Evolutionary conservation across 2,888 invertebrate genomes (phyloP).

Genomic region (Desoria tigrina): DNA sequence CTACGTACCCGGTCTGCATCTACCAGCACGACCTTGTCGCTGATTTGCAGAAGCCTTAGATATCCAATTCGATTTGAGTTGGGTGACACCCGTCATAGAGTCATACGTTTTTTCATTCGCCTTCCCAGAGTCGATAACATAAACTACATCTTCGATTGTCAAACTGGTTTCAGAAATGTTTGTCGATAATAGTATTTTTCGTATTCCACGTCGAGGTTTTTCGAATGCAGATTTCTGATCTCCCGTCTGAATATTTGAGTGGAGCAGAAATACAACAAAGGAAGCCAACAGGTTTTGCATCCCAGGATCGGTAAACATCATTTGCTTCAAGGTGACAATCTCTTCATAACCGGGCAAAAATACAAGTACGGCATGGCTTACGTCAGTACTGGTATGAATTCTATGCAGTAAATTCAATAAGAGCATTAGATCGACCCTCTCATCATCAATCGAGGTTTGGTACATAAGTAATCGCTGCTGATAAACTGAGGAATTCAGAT

Average conservation of each 20-base stretch:
- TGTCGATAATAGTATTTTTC: conserved; percentile 92
- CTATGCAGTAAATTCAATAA: conserved; percentile 55
- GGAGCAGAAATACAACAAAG: conserved; percentile 74
- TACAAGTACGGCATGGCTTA: conserved; percentile 68
- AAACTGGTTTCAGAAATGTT: conserved; percentile 96
- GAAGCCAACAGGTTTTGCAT: conserved; percentile 56
- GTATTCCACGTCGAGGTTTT: conserved; percentile 64
- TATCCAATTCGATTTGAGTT: conserved; percentile 31
- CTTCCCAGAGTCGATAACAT: conserved; percentile 59
- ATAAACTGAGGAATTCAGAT: conserved; percentile 5
- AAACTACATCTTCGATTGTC: conserved; percentile 91
- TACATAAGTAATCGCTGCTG: conserved; percentile 23
- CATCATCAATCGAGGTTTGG: conserved; percentile 53
- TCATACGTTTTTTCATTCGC: conserved; percentile 28
- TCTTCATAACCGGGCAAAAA: conserved; percentile 95
- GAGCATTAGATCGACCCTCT: conserved; percentile 57
- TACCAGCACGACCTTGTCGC: conserved; percentile 31
- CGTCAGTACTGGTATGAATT: conserved; percentile 54
- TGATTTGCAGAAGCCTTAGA: conserved; percentile 39
- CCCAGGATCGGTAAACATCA: conserved; percentile 63
- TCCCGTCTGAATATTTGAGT: conserved; percentile 83
- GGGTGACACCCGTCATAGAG: conserved; percentile 12
- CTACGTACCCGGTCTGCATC: conserved; percentile 20
- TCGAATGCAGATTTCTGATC: conserved; percentile 79
- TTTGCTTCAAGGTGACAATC: conserved; percentile 73